Base-by-base conservation (phyloP, 37 sponge, comb jelly and placozoan species). In the Mnemiopsis leidyi region DNA sequence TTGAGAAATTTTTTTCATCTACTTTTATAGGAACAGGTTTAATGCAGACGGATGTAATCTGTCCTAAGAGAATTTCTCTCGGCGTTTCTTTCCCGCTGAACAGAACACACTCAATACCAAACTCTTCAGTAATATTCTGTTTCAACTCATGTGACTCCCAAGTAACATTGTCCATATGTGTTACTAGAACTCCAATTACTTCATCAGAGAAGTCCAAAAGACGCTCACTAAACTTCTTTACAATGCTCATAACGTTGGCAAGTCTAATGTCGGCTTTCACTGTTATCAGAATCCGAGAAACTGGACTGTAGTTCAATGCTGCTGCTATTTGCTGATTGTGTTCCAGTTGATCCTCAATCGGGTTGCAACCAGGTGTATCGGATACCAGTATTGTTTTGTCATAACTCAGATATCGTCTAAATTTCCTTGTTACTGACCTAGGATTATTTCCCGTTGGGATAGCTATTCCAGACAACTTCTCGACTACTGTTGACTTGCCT, bases 241-340 rank as follows among this genome's bases (percentile, higher is more conserved):
- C 29, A 0, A 23, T 30, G 0, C 29, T 38, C 25, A 85, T 38
- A 5, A 85, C 90, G 39, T 38, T 85, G 40, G 23, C 90, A 1
- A 85, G 38, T 67, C 90, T 85, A 0, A 67, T 85, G 16, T 85
- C 90, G 21, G 90, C 90, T 25, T 85, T 85, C 0, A 85, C 90
- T 23, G 39, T 38, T 23, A 85, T 39, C 24, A 85, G 26, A 2
- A 85, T 85, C 40, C 61, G 32, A 21, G 36, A 85, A 38, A 85
- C 90, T 2, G 90, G 90, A 39, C 0, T n/a, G 24, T 48, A 85
- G 90, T 39, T 85, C 29, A 85, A n/a, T 13, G 67, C 67, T 48
- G 61, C 5, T 48, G 61, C 61, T 48, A 48, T 48, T 5, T 48
- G 61, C 13, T 48, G 9, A 13, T 48, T 48, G 61, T 48, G 61